phyloP scores from a whole-genome alignment of 2,888 invertebrate species.

The Tridacna crocea region DNA sequence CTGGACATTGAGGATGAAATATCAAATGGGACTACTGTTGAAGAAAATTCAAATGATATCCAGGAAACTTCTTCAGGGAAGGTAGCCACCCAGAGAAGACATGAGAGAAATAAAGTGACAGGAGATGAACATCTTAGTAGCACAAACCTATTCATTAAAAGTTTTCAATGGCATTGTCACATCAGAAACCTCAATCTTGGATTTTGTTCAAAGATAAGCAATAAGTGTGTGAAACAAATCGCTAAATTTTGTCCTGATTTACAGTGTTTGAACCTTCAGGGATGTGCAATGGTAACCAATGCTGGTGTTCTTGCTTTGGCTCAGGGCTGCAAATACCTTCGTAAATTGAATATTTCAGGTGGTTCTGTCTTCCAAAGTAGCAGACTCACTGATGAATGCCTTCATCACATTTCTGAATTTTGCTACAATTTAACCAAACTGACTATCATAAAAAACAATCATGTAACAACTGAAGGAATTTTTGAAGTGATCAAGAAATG shows the following conservation, averaged over 20 bases:
- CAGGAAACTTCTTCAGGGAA: not conserved
- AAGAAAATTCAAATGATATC: not conserved
- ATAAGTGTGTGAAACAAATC: constrained; percentile 61
- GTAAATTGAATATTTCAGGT: constrained; percentile 62
- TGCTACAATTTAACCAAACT: constrained; percentile 52
- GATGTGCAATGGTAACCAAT: constrained; percentile 68
- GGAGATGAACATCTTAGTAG: not conserved
- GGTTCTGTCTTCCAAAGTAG: constrained; percentile 60
- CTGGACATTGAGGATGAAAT: not conserved
- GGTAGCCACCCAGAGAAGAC: not conserved
- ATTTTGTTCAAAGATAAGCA: constrained; percentile 66
- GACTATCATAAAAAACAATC: constrained; percentile 50
- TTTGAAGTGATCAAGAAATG: constrained; percentile 44
- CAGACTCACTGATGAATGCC: constrained; percentile 55
- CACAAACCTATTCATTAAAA: too few relatives aligned
- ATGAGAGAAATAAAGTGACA: not conserved
- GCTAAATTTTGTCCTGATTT: constrained; percentile 64
- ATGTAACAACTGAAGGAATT: constrained; percentile 52
- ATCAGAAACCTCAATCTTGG: constrained; percentile 58
- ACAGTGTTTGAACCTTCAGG: constrained; percentile 56
- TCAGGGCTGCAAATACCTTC: constrained; percentile 54
- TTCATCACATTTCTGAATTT: constrained; percentile 54
- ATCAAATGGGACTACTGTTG: not conserved
- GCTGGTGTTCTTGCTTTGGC: constrained; percentile 58
- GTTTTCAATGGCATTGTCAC: constrained; percentile 51